Conservation (phyloP, 2,888 invertebrate species). For the Orthosia incerta region DNA sequence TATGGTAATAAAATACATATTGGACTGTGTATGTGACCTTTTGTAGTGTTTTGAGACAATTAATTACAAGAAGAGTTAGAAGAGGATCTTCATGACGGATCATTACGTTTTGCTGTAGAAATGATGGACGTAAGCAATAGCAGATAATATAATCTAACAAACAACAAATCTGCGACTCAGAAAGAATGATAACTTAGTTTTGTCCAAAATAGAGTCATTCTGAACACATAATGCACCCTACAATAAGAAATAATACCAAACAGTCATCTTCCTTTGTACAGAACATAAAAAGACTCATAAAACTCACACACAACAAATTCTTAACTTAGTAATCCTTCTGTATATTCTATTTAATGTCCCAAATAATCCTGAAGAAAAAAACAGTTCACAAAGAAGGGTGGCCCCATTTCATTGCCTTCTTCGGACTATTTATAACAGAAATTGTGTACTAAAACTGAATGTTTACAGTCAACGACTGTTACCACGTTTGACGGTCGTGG, state of each 20-base stretch:
- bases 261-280: not conserved
- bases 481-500: conserved; percentile 58
- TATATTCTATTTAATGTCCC: conserved; percentile 16
- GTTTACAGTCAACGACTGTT: conserved; percentile 66
- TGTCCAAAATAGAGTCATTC: not conserved
- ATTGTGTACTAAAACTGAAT: conserved; percentile 67
- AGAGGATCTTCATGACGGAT: not conserved
- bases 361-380: conserved; percentile 56
- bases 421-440: conserved; percentile 69
- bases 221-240: not conserved
- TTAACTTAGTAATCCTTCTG: conserved; percentile 37
- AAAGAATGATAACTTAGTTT: not conserved
- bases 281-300: conserved; percentile 21
- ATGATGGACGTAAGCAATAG: not conserved
- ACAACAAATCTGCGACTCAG: not conserved
- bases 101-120: not conserved
- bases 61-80: not conserved
- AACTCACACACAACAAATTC: conserved; percentile 18
- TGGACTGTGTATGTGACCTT: no score
- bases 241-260: conserved; percentile 4
- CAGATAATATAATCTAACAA: not conserved
- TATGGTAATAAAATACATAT: no score
- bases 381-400: conserved; percentile 62
- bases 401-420: conserved; percentile 64
- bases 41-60: not conserved